Conservation (phyloP, 2,113 vertebrate genomes). For the Corythornis vintsioides region DNA sequence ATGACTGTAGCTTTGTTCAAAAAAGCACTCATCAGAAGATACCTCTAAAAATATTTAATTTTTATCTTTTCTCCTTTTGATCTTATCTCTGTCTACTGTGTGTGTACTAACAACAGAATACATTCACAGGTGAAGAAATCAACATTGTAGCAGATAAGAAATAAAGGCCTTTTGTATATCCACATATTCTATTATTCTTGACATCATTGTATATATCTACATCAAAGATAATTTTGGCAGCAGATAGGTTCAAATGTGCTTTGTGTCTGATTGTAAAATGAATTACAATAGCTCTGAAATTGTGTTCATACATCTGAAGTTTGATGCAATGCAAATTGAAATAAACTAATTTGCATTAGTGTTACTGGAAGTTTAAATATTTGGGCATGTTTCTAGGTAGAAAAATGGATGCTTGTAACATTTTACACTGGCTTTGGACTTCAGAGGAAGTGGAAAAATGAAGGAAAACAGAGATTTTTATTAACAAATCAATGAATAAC, state of each 20-base stretch:
- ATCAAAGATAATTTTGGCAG: not conserved
- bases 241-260: not conserved
- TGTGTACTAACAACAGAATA: not conserved
- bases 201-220: not conserved
- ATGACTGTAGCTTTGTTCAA: not conserved
- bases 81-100: not conserved
- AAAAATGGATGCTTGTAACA: not conserved
- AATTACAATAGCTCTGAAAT: conserved; percentile 7
- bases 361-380: not conserved
- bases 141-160: not conserved
- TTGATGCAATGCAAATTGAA: not conserved
- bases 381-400: not conserved
- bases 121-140: not conserved
- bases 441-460: not conserved
- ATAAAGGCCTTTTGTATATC: not conserved
- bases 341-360: not conserved
- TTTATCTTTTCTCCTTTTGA: not conserved
- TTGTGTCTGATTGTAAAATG: not conserved
- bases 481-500: not conserved
- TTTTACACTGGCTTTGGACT: not conserved
- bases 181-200: not conserved
- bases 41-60: not conserved
- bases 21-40: not conserved
- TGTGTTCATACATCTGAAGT: not conserved
- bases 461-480: not conserved